Base-by-base conservation (phyloP, 1,140 invertebrate genomes). In the Contarinia nasturtii region DNA sequence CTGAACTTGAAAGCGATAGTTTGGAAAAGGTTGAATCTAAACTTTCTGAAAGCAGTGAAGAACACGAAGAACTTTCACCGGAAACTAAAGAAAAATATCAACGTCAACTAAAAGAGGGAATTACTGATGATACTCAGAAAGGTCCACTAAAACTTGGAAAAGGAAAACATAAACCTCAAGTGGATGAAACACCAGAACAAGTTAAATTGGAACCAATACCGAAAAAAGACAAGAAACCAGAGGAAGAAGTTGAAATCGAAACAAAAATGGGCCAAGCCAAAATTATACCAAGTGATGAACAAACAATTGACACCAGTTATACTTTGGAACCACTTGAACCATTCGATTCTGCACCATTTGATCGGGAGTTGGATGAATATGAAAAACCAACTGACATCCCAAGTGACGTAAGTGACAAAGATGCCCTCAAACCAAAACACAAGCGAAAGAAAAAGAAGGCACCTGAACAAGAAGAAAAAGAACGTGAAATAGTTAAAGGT, bases 181-280 rank as follows among this genome's bases (percentile, higher is more conserved):
- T 54, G 51, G 64, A 70, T 48, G 59, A 70, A 37, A 48, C 57
- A 34, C 59, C 64, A 15, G 71, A 77, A 57, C 59, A 67, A 50
- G 57, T 72, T 22, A 60, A 61, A 7, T 55, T 65, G 0, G 72
- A 71, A 37, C 33, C 49, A 52, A 48, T 44, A 40, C 33, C 45
- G 37, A n/a, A n/a, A 18, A 19, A 19, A 12, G 18, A 12, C 5
- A 17, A 43, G 18, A 43, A 20, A 20, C 20, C 41, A 5, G 18
- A 18, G 15, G 41, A 43, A 43, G 41, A 20, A 19, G 41, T 18
- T 3, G 11, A 20, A 14, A 21, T 18, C 5, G 18, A 43, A 43
- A 7, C 11, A 12, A 43, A 43, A 43, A 3, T 18, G 18, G 15
- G 11, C 4, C 4, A 43, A 21, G n/a, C 41, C n/a, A 21, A 11